Percentiles rank a stretch among this genome's conserved stretches.
Evolutionary conservation across 2,888 invertebrate species (phyloP).

Genomic region (Drosophila melanocephala): DNA sequence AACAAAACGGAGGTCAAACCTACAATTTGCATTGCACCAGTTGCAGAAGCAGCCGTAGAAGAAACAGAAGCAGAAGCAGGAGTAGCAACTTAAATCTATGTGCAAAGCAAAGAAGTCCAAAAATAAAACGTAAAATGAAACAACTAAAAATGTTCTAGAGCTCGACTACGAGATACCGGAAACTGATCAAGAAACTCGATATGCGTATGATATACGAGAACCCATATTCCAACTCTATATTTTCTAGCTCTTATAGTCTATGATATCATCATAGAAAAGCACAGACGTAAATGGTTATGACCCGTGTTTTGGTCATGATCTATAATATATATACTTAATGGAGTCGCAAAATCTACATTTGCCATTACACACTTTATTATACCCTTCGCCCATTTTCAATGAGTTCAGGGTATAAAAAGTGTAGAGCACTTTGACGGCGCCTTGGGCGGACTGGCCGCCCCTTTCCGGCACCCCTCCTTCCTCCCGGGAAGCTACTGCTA

Average conservation of each 20-base stretch:
- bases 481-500: not conserved
- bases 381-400: not conserved
- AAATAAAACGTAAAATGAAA: not conserved
- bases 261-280: not conserved
- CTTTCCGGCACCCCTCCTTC: accelerated
- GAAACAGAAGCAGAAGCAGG: not conserved
- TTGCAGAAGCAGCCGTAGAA: slow-evolving; percentile 4
- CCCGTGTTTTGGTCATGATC: not conserved
- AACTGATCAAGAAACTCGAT: not conserved
- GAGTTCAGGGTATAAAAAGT: slow-evolving; percentile 10
- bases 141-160: not conserved
- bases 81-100: slow-evolving; percentile 25
- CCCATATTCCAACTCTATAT: not conserved
- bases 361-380: not conserved
- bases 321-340: not conserved
- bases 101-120: slow-evolving; percentile 5
- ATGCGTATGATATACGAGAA: not conserved
- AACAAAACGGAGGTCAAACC: slow-evolving; percentile 58
- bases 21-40: slow-evolving; percentile 52
- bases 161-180: not conserved
- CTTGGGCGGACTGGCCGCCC: slow-evolving; percentile 43
- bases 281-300: not conserved
- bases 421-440: slow-evolving; percentile 50
- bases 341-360: not conserved
- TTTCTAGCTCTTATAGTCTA: not conserved